Conservation (phyloP, 2,797 vertebrate genomes). For the Peromyscus melanophrys region DNA sequence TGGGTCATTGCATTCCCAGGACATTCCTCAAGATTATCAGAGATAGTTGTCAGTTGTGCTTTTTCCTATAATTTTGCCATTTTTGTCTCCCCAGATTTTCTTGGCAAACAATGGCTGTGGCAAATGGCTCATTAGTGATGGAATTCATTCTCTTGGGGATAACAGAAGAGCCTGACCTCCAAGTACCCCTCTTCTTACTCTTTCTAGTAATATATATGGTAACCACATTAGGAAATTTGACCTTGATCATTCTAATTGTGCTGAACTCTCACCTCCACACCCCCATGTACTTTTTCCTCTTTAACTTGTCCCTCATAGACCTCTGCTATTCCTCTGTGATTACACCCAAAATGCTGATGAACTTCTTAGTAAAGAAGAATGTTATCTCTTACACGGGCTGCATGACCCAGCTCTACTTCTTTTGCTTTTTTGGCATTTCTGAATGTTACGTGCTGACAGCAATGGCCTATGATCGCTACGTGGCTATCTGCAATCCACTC, state of each 20-base stretch:
- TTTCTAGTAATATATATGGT: neutral
- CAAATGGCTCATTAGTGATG: neutral
- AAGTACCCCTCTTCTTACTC: neutral
- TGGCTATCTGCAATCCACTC: neutral
- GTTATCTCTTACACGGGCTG: neutral
- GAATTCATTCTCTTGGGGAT: slow-evolving; percentile 1
- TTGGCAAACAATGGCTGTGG: neutral
- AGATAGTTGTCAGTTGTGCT: neutral
- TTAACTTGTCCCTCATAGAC: neutral
- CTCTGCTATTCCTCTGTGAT: neutral
- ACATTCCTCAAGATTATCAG: neutral
- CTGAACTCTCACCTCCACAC: neutral
- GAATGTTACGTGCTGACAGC: neutral
- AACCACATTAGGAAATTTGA: neutral
- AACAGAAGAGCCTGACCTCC: neutral
- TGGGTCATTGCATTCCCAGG: neutral
- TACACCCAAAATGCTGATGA: slow-evolving; percentile 8
- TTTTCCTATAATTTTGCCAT: neutral
- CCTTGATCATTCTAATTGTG: neutral
- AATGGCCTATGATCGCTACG: slow-evolving; percentile 7
- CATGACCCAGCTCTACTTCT: neutral
- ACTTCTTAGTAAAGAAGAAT: neutral
- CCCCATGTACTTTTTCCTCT: slow-evolving; percentile 3
- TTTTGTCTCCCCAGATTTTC: neutral
- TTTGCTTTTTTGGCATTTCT: neutral